Base-by-base conservation (phyloP, 2,888 invertebrate species). In the Leucophora obtusa region DNA sequence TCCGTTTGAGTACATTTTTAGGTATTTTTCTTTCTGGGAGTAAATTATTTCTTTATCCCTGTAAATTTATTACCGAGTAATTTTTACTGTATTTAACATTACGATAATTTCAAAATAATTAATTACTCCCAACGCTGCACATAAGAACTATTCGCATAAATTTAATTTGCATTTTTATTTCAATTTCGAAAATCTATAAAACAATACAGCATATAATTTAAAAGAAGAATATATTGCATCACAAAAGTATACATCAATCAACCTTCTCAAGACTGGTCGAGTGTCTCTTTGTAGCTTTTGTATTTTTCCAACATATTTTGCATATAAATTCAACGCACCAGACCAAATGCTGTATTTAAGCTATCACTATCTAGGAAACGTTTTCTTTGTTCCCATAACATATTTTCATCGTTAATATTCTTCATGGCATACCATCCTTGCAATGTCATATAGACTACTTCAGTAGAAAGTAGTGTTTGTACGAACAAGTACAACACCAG, bases 391-490 rank as follows among this genome's bases (percentile, higher is more conserved):
- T 82, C 82, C 83, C 84, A 84, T 54, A 80, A 65, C 73, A 81
- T 78, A 69, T 83, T 83, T 62, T 84, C 85, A 21, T 71, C 79
- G 74, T 85, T 84, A 68, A 84, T 83, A 63, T 84, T 84, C 28
- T 69, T 83, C 85, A 86, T 84, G 33, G 83, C 77, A 15, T 82
- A 82, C 83, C 84, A 84, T 28, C 86, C 86, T 15, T 84, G 84
- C 14, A 84, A 28, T 0, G 85, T 82, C 70, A 84, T 80, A 62
- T 62, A 84, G 28, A 86, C 28, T 10, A 86, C 83, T 74, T 85
- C 85, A 21, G 78, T 80, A 70, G 84, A 84, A 24, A 85, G 77
- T 11, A 85, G 47, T 33, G 56, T 79, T 66, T 86, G 85, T 28
- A 84, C 69, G 50, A 72, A n/a, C 15, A 84, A 79, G 15, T 59